Evolutionary conservation across 2,113 vertebrate genomes (phyloP).

Genomic region (Chaetorhynchus papuensis): DNA sequence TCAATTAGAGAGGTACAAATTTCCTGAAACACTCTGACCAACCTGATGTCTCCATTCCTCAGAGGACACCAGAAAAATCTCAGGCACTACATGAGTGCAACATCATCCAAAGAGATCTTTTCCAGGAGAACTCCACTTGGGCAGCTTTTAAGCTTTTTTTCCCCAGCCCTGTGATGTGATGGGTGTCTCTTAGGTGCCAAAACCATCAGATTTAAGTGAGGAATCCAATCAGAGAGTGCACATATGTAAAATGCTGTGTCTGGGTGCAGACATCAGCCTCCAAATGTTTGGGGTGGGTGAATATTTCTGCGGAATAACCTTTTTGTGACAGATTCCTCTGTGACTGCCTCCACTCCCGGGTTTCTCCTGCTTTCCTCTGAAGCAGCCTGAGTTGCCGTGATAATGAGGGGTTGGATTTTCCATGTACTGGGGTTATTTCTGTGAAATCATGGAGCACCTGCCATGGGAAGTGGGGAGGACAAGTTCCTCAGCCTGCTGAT

Average conservation of each 20-base stretch:
- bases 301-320: not conserved
- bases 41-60: not conserved
- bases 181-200: not conserved
- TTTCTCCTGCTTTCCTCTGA: not conserved
- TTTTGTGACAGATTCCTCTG: not conserved
- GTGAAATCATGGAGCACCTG: not conserved
- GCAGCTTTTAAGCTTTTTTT: not conserved
- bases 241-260: not conserved
- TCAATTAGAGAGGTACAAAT: not conserved
- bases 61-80: not conserved
- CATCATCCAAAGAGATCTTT: not conserved
- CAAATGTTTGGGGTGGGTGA: not conserved
- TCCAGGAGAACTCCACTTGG: not conserved
- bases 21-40: not conserved
- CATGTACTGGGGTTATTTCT: not conserved
- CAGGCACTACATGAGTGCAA: not conserved
- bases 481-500: not conserved
- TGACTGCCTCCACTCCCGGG: not conserved
- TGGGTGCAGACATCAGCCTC: not conserved
- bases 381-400: not conserved
- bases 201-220: not conserved
- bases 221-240: not conserved
- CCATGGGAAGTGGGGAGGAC: not conserved
- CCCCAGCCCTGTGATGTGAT: not conserved
- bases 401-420: not conserved